Evolutionary conservation across 2,113 vertebrate genomes (phyloP), one percentile per base, ranked within the genome.

Genomic region (Oryzias melastigma): DNA sequence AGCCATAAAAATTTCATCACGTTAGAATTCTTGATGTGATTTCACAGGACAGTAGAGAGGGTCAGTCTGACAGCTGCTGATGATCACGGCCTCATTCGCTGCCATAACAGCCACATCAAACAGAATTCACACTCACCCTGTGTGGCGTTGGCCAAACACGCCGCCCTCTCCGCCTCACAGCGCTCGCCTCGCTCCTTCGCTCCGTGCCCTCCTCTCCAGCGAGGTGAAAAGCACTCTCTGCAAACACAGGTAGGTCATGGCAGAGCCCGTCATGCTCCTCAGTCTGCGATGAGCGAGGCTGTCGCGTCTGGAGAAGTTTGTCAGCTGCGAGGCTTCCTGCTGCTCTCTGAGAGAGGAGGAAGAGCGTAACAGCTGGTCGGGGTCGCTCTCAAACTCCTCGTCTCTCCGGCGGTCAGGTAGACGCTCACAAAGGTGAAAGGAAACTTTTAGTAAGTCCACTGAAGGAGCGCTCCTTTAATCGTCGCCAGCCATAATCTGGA

Each of bases 161-260:
- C 65, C 65, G 70, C 77, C 81, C 65, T 27, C 55, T 58, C 19
- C 29, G 54, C 68, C 66, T 74, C 65, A 68, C 41, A 61, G 64
- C 49, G 6, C 56, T 62, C 27, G 29, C 64, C 62, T 83, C 78
- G 62, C 83, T 65, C 87, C 72, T 78, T 78, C 73, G 51, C 68
- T 73, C 58, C 43, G 57, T 1, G 66, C 81, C 72, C 71, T 64
- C 45, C 74, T 87, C 86, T 88, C 85, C 86, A 88, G 79, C 80
- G 78, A 89, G 84, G 84, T 89, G 88, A 88, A 89, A 88, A 88
- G 77, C 84, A 81, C 82, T 58, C 80, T 86, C 82, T 77, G 79
- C 78, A 89, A 85, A 87, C 85, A 83, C 78, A 83, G 83, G 80
- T 73, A 27, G 83, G 83, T 86, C 83, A 75, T 83, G 78, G 62